Percentiles rank a stretch among this genome's conserved stretches.
Evolutionary conservation across 2,113 vertebrate genomes (phyloP).

Genomic region (Pheucticus melanocephalus): DNA sequence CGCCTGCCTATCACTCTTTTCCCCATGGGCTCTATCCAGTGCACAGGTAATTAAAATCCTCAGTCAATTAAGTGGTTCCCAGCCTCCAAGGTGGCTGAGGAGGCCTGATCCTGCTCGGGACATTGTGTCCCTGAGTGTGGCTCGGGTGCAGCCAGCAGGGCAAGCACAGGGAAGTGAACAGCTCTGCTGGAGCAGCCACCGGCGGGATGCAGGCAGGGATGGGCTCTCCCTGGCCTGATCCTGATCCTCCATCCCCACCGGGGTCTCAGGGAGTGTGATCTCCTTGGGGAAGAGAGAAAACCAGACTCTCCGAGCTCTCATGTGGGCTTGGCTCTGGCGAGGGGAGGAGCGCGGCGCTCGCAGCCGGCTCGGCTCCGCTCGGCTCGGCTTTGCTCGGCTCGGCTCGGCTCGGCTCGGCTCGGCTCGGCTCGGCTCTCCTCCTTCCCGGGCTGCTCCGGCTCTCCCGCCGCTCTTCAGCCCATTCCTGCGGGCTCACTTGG

Average conservation of each 20-base stretch:
- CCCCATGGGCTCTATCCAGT: background rate
- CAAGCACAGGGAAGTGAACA: background rate
- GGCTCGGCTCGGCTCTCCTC: no score
- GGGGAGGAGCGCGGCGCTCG: background rate
- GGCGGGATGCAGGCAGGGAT: background rate
- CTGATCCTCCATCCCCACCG: fast-evolving
- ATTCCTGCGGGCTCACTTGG: background rate
- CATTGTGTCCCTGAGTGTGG: fast-evolving
- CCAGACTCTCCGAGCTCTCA: fast-evolving
- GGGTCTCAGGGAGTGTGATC: fast-evolving
- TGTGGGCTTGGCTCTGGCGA: background rate
- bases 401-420: no score
- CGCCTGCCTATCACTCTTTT: background rate
- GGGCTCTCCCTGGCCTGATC: background rate
- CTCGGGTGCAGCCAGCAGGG: fast-evolving
- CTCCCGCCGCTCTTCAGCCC: background rate
- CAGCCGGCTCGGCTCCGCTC: background rate
- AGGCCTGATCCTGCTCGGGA: background rate
- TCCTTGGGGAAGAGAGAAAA: background rate
- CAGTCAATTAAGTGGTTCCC: background rate
- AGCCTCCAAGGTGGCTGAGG: background rate
- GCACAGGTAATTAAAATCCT: background rate
- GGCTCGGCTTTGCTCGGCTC: background rate
- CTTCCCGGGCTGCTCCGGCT: background rate
- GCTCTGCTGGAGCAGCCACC: fast-evolving